phyloP scores from a whole-genome alignment of 2,113 vertebrate genomes.

The Onychostoma macrolepis region DNA sequence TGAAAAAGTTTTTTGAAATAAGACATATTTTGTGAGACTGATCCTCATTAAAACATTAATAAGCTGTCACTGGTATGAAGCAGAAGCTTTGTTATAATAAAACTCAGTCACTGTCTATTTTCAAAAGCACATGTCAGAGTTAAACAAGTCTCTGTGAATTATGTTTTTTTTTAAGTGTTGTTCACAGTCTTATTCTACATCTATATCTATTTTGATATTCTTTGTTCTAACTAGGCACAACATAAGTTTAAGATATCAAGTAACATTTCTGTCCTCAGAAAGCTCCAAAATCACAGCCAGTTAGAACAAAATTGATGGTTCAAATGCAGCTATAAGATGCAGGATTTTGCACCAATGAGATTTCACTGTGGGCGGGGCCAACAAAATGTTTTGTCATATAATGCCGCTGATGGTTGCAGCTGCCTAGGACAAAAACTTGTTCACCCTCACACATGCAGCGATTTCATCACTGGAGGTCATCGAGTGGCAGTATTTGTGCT shows the following conservation, averaged over 20 bases:
- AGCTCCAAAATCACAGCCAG: not conserved
- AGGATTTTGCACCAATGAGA: not conserved
- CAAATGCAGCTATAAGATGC: not conserved
- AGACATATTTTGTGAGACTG: not conserved
- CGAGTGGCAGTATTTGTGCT: not conserved
- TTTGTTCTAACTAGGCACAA: not conserved
- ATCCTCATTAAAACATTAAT: not conserved
- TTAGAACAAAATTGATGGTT: not conserved
- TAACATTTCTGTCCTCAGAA: not conserved
- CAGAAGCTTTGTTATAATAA: not conserved
- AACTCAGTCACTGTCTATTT: not conserved
- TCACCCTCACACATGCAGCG: not conserved
- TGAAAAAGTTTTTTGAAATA: not conserved
- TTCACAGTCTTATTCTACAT: not conserved
- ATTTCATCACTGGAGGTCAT: not conserved
- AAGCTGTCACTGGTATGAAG: not conserved
- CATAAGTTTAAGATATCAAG: not conserved
- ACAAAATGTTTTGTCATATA: not conserved
- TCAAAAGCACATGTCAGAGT: not conserved
- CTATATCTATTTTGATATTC: not conserved
- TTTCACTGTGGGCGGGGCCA: not conserved
- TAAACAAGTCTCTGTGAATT: not conserved
- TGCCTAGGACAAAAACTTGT: not conserved
- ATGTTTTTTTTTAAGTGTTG: not conserved
- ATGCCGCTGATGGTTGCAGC: not conserved